Percentiles rank a stretch among this genome's conserved stretches.
Evolutionary conservation across 1,140 invertebrate genomes (phyloP).

Genomic region (Zaprionus camerounensis): DNA sequence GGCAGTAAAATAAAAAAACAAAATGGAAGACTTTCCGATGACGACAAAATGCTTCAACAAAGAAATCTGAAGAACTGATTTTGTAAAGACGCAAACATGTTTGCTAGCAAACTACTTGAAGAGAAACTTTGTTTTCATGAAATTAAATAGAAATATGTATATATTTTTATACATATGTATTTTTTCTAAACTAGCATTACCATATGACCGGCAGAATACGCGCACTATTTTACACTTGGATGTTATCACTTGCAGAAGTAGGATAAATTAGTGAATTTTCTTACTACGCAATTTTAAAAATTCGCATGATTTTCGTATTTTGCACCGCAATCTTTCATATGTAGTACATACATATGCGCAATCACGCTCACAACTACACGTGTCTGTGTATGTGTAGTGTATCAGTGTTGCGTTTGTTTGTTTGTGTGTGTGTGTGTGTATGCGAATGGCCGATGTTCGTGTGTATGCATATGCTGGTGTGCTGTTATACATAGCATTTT

Average conservation of each 20-base stretch:
- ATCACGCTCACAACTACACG: slow-evolving; percentile 35
- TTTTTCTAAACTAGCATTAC: background rate
- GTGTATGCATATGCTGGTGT: slow-evolving; percentile 65
- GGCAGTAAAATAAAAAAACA: slow-evolving; percentile 65
- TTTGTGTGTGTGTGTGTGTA: slow-evolving; percentile 46
- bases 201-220: slow-evolving; percentile 31
- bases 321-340: slow-evolving; percentile 73
- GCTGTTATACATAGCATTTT: slow-evolving; percentile 83
- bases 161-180: background rate
- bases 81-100: slow-evolving; percentile 32
- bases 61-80: slow-evolving; percentile 69
- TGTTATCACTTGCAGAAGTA: slow-evolving; percentile 21
- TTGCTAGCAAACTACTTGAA: slow-evolving; percentile 13
- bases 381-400: slow-evolving; percentile 36
- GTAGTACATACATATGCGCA: slow-evolving; percentile 39
- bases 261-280: slow-evolving; percentile 46
- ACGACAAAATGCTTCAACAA: slow-evolving; percentile 72
- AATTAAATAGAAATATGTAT: background rate
- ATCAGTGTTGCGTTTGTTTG: slow-evolving; percentile 35
- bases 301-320: slow-evolving; percentile 81
- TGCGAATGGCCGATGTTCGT: slow-evolving; percentile 69
- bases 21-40: slow-evolving; percentile 76
- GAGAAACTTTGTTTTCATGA: slow-evolving; percentile 36
- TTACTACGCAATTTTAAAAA: slow-evolving; percentile 78
- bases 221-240: slow-evolving; percentile 15